Evolutionary conservation across 2,797 vertebrate genomes (phyloP), one percentile per base, ranked within the genome.

Genomic region (Gymnodraco acuticeps): DNA sequence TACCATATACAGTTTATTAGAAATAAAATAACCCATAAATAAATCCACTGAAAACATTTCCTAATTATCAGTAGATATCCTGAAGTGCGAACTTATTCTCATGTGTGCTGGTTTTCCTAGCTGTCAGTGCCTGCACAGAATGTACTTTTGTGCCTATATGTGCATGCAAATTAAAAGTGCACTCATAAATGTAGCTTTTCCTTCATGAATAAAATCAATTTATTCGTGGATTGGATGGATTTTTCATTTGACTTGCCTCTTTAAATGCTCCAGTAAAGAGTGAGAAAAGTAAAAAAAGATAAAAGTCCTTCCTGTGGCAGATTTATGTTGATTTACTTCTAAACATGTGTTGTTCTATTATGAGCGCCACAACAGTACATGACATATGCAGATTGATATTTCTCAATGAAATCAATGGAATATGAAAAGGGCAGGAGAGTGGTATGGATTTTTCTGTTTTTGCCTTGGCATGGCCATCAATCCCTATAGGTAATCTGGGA

Each of bases 371-470:
- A 69, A 73, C 54, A 62, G 50, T 61, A 86, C 78, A 88, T 64
- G 75, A 78, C 87, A 83, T 83, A 88, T 88, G 85, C 75, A 88
- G 85, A 92, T 89, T 84, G 83, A 92, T 91, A 89, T 84, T 89
- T 89, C 74, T 90, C 71, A 17, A 76, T 41, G 48, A 80, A 91
- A 93, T 93, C 90, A 77, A 92, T 93, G 73, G 50, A 61, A 78
- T 75, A 87, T 84, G 67, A 81, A 91, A 89, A 88, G 87, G 84
- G 80, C 80, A 81, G 64, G 59, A 56, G 82, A 83, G 82, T 4
- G 15, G 55, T 88, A 93, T 91, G 79, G 90, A 92, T 92, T 92
- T 91, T 87, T 78, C 69, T 54, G 68, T 73, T 87, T 90, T 83
- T 85, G 81, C 78, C 80, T 73, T 89, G 89, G 76, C 82, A 75